Base-by-base conservation (phyloP, 2,113 vertebrate genomes). In the Myrmecophaga tridactyla region DNA sequence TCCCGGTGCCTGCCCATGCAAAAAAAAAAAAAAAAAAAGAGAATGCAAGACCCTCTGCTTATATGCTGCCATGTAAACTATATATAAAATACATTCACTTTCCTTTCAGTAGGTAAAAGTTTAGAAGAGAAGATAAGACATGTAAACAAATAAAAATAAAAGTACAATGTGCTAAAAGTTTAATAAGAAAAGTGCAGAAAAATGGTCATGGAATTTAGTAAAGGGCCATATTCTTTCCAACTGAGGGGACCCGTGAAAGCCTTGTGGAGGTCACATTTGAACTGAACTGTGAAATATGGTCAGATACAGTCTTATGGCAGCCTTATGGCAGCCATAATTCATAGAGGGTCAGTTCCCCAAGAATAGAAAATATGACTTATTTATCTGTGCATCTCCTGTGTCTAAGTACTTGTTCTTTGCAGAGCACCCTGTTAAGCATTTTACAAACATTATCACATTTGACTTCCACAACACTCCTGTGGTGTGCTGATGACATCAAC, bases 311-410 rank as follows among this genome's bases (percentile, higher is more conserved):
- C n/a, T n/a, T n/a, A n/a, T n/a, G n/a, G n/a, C n/a, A n/a, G n/a
- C 86, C 85, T 75, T 77, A 56, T 70, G 69, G 58, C 51, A 94
- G 58, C 69, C 93, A 29, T 92, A 93, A 96, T 86, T 65, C 91
- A n/a, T 81, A 69, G 14, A 62, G 48, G 18, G 51, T 41, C 73
- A 91, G n/a, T 88, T 92, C 65, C 95, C 85, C 72, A 90, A 78
- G 62, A 81, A 36, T 36, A 86, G 69, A 96, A 46, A 94, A 67
- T 53, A 6, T 63, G 84, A 69, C 25, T 93, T 94, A 90, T 23
- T 85, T 39, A 82, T 92, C 63, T 67, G 63, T 89, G 48, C 46
- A 43, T 36, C 39, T 95, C 46, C 36, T 94, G 53, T 34, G 41
- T 31, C 6, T 81, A 89, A 31, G 11, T 15, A 8, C 36, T 90